These are phyloP conservation scores for Callipepla californica DNA, from an alignment of 2,113 vertebrate genomes.

Conservation along the genomic window DNA sequence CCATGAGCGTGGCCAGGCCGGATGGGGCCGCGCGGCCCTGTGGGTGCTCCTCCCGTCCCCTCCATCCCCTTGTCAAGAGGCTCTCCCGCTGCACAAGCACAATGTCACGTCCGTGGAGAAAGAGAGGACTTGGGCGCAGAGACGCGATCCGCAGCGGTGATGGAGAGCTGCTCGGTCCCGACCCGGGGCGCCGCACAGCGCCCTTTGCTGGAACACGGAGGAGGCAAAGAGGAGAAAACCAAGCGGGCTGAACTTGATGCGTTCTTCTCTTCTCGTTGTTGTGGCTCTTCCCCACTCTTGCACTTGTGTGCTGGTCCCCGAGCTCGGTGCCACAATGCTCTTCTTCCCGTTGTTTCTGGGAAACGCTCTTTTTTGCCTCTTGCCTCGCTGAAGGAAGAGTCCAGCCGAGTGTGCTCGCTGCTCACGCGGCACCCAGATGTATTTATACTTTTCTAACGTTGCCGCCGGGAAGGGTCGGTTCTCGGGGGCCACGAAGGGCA, in stretches of 20 bases:
- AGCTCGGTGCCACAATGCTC: slow-evolving; percentile 19
- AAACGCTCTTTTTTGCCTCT: slow-evolving; percentile 56
- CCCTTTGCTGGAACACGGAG: slow-evolving; percentile 37
- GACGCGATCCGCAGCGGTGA: background rate
- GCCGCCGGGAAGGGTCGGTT: slow-evolving; percentile 26
- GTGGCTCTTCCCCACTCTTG: background rate
- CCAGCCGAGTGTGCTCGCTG: slow-evolving; percentile 53
- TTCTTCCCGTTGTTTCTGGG: slow-evolving; percentile 49
- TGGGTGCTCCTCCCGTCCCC: background rate
- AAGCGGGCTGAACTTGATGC: slow-evolving; percentile 50
- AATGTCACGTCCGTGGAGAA: slow-evolving; percentile 66
- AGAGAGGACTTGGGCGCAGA: slow-evolving; percentile 52
- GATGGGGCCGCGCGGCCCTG: background rate
- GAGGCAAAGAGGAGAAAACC: background rate
- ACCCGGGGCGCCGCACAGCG: background rate
- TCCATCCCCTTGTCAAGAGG: background rate
- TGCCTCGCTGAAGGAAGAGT: slow-evolving; percentile 47
- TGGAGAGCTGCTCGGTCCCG: slow-evolving; percentile 29
- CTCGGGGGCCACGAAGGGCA: slow-evolving; percentile 50
- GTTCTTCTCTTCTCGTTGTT: background rate
- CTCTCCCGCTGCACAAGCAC: slow-evolving; percentile 79
- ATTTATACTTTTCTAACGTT: slow-evolving; percentile 30
- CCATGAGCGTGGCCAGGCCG: slow-evolving; percentile 67
- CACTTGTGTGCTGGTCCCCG: background rate
- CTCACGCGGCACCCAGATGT: slow-evolving; percentile 45